phyloP scores from a whole-genome alignment of 2,797 vertebrate genomes.

The Pseudomugil tenellus region DNA sequence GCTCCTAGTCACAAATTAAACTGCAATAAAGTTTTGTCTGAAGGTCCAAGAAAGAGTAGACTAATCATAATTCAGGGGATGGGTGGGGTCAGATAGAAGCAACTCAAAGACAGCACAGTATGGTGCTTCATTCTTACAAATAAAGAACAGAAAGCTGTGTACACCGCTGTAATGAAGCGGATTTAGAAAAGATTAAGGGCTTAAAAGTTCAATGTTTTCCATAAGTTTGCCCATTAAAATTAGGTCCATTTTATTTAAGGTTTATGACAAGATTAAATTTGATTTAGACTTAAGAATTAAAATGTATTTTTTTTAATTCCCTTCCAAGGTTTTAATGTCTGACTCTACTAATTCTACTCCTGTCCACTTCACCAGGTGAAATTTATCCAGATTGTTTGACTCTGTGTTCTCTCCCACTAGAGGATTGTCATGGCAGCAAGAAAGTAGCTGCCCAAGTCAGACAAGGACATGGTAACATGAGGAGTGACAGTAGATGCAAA shows the following conservation, averaged over 20 bases:
- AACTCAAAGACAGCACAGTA: conserved; percentile 27
- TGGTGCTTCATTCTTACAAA: conserved; percentile 37
- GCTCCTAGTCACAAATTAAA: conserved; percentile 31
- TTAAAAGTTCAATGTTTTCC: conserved; percentile 61
- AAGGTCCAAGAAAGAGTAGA: conserved; percentile 40
- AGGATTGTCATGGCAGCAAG: not conserved
- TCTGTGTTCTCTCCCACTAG: not conserved
- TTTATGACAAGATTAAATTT: conserved; percentile 57
- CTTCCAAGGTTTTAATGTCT: conserved; percentile 32
- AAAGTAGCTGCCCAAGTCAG: conserved; percentile 5
- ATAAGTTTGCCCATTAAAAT: conserved; percentile 57
- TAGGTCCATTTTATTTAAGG: conserved; percentile 58
- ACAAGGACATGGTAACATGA: conserved; percentile 23
- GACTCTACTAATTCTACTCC: conserved; percentile 16
- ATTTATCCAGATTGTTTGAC: conserved; percentile 16
- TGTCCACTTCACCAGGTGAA: conserved; percentile 17
- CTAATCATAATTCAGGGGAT: conserved; percentile 36
- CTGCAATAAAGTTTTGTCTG: conserved; percentile 47
- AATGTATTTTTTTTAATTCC: conserved; percentile 46
- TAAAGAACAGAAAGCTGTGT: conserved; percentile 43
- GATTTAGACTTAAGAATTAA: conserved; percentile 42
- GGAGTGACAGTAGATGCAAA: conserved; percentile 12
- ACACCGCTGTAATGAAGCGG: conserved; percentile 47
- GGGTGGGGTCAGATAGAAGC: too few relatives aligned
- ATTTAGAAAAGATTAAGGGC: conserved; percentile 60